phyloP scores from a whole-genome alignment of 2,888 invertebrate species.

The Frankliniella intonsa region DNA sequence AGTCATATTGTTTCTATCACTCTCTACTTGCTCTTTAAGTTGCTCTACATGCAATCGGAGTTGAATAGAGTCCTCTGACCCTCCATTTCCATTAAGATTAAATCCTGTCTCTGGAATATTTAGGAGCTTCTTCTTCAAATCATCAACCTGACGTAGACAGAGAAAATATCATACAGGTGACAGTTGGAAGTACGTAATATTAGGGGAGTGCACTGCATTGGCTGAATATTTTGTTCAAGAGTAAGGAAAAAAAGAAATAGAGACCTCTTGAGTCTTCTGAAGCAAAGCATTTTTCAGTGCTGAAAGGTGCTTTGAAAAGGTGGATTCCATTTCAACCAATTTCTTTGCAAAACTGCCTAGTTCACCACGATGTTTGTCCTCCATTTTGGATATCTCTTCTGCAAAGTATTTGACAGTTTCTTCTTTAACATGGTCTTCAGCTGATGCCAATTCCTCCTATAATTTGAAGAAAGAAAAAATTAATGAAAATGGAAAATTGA shows the following conservation, averaged over 20 bases:
- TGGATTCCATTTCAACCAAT: conserved; percentile 7
- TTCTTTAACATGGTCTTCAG: neutral
- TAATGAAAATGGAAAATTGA: neutral
- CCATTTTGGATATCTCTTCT: neutral
- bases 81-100: neutral
- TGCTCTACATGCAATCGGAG: neutral
- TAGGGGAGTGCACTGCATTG: too few species aligned
- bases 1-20: neutral
- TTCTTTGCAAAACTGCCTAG: conserved; percentile 5
- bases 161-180: neutral
- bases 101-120: neutral
- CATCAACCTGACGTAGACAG: neutral
- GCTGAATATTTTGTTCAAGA: neutral
- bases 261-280: neutral
- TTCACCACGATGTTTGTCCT: neutral
- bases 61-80: neutral
- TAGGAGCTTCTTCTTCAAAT: neutral
- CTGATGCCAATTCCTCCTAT: neutral
- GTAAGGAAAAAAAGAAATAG: neutral
- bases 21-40: neutral
- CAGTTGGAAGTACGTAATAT: neutral
- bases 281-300: neutral
- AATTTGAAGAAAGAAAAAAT: neutral
- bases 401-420: conserved; percentile 13
- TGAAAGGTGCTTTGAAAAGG: neutral